Evolutionary conservation across 2,888 invertebrate species (phyloP).

Genomic region (Laspeyria flexula): DNA sequence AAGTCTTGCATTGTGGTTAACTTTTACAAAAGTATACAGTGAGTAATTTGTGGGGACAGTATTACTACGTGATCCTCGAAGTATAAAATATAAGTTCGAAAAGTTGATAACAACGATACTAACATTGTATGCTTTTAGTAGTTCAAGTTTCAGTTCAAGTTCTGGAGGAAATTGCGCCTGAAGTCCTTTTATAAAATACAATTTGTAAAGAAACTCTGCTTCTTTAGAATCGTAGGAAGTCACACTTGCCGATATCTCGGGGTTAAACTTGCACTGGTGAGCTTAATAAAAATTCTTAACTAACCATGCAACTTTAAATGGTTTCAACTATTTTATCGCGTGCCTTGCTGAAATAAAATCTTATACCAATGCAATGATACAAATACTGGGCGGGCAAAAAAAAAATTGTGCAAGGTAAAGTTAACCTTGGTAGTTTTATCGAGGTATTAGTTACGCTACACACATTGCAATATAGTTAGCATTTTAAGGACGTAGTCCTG

Average conservation of each 20-base stretch:
- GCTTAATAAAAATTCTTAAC: slow-evolving; percentile 14
- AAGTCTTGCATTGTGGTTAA: too few species aligned
- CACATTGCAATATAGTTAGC: too few species aligned
- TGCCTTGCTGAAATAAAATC: not conserved
- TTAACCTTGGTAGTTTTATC: too few species aligned
- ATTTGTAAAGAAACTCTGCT: not conserved
- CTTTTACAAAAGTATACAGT: too few species aligned
- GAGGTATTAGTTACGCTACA: too few species aligned
- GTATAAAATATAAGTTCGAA: not conserved
- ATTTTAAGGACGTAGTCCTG: too few species aligned
- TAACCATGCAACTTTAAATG: slow-evolving; percentile 16
- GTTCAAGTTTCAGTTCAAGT: not conserved
- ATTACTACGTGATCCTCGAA: too few species aligned
- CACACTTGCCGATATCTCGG: not conserved
- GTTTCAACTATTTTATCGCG: slow-evolving; percentile 14
- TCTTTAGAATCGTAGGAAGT: not conserved
- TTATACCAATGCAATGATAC: too few species aligned
- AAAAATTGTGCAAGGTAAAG: too few species aligned
- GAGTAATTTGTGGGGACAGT: too few species aligned
- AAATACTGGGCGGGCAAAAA: too few species aligned
- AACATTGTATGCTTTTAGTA: not conserved
- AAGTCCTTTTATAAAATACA: not conserved
- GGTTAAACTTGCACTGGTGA: slow-evolving; percentile 6
- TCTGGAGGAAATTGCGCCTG: not conserved
- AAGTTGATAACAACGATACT: too few species aligned